Evolutionary conservation across 2,113 vertebrate genomes (phyloP), one percentile per base, ranked within the genome.

Genomic region (Ceuthmochares aereus): DNA sequence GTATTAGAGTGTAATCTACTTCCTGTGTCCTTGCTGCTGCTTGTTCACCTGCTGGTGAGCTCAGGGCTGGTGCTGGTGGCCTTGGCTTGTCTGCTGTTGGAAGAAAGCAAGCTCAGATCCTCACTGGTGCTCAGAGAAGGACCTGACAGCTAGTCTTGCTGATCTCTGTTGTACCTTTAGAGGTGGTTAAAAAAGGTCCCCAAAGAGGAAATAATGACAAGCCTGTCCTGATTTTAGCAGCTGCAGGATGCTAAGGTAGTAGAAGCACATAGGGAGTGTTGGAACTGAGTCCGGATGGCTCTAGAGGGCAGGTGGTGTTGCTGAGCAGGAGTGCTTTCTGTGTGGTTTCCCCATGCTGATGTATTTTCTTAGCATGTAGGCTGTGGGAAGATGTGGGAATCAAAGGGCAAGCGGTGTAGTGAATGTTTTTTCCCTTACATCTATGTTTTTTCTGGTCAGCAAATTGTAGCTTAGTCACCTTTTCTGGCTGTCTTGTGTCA

Each of bases 191-290:
- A 79, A 79, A 91, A 88, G 45, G 49, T 34, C 82, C 34, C 51
- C 67, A 47, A 5, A 45, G 29, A 70, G 40, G 69, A 84, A 73
- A 16, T 43, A 40, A 32, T 0, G 0, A 13, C 14, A 17, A 69
- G 13, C 37, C 23, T 59, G 59, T 30, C 69, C 55, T 64, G 49
- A 14, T 85, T n/a, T 25, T 27, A 43, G 49, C 63, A 60, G 21
- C 73, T 55, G 34, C 74, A 63, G 64, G 1, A 23, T 79, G 58
- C 67, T 55, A 2, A 85, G 58, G 70, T 15, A 10, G 62, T 40
- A 9, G 58, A 29, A 54, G 49, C 51, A 4, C 0, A 0, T 7
- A 32, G 60, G 9, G 40, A 58, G 25, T 0, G 0, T 27, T 93
- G 84, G 83, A 78, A 6, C 26, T 32, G 68, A n/a, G 51, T 8